Percentiles rank a stretch among this genome's conserved stretches.
Conservation (phyloP, 2,888 invertebrate species). For the Cyclophora albipunctata region DNA sequence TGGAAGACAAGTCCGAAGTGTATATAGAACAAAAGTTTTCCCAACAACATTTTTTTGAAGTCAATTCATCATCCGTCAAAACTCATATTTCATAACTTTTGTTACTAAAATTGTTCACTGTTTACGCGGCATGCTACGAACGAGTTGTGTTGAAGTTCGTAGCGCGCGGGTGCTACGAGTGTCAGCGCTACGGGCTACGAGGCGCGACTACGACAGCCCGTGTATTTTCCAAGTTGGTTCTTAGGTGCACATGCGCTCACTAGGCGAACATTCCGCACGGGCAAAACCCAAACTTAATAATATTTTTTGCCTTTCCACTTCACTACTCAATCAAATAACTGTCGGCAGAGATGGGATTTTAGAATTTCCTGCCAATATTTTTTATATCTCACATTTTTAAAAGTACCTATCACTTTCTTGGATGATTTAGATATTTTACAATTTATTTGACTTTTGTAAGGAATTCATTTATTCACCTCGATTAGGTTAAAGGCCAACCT, state of each 20-base stretch:
- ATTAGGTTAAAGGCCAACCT: too few species aligned
- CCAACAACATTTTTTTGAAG: slow-evolving; percentile 66
- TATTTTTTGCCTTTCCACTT: slow-evolving; percentile 31
- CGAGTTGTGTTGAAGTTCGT: slow-evolving; percentile 36
- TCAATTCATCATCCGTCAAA: too few species aligned
- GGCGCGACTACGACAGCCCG: slow-evolving; percentile 40
- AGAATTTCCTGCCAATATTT: slow-evolving; percentile 14
- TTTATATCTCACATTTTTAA: too few species aligned
- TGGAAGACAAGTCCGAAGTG: slow-evolving; percentile 73
- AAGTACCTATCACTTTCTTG: too few species aligned
- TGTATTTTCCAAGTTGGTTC: slow-evolving; percentile 31
- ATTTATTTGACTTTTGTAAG: too few species aligned
- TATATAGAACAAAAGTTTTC: slow-evolving; percentile 69
- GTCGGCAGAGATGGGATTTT: slow-evolving; percentile 21
- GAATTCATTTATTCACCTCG: too few species aligned
- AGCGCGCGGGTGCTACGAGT: slow-evolving; percentile 50
- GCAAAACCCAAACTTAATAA: slow-evolving; percentile 35
- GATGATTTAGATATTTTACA: too few species aligned
- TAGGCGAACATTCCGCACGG: slow-evolving; percentile 25
- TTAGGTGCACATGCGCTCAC: slow-evolving; percentile 57
- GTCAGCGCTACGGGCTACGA: slow-evolving; percentile 34
- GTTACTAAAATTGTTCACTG: slow-evolving; percentile 37
- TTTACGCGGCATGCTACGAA: slow-evolving; percentile 38
- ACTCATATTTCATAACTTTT: slow-evolving; percentile 51
- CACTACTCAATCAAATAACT: slow-evolving; percentile 30